These are phyloP conservation scores for Epizoanthus rinbou DNA, from an alignment of 92 coral and sea anemone genomes.

Conservation along the genomic window DNA sequence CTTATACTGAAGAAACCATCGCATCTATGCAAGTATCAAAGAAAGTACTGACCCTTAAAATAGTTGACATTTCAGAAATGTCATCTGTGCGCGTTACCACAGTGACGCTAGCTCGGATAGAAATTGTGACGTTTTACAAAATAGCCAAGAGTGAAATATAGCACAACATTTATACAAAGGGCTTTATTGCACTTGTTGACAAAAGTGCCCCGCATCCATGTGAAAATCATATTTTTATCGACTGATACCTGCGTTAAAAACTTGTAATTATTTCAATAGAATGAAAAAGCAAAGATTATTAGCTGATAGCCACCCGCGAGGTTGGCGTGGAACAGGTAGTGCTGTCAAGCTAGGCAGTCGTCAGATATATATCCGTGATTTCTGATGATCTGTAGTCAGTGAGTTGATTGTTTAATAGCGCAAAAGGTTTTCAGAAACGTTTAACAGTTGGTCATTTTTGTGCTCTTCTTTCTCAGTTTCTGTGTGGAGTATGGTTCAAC, in stretches of 20 bases:
- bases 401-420: neutral
- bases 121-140: constrained; percentile 46
- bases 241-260: constrained; percentile 4
- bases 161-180: neutral
- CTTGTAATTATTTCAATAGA: constrained; percentile 12
- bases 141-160: neutral
- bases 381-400: neutral
- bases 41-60: neutral
- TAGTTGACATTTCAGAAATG: constrained; percentile 26
- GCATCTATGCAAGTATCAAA: neutral
- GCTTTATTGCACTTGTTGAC: constrained; percentile 15
- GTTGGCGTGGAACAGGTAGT: constrained; percentile 31
- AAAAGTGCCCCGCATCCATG: neutral
- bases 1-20: too few relatives aligned
- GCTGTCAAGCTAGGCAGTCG: neutral
- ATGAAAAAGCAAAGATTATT: constrained; percentile 12
- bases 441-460: constrained; percentile 1
- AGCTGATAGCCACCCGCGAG: constrained; percentile 27
- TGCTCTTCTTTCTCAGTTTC: neutral
- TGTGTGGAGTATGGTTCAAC: neutral
- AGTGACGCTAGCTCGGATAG: constrained; percentile 39
- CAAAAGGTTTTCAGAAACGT: neutral
- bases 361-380: neutral
- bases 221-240: neutral
- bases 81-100: constrained; percentile 33